These are phyloP conservation scores for Labia minor DNA, from an alignment of 2,888 invertebrate species.

Conservation along the genomic window DNA sequence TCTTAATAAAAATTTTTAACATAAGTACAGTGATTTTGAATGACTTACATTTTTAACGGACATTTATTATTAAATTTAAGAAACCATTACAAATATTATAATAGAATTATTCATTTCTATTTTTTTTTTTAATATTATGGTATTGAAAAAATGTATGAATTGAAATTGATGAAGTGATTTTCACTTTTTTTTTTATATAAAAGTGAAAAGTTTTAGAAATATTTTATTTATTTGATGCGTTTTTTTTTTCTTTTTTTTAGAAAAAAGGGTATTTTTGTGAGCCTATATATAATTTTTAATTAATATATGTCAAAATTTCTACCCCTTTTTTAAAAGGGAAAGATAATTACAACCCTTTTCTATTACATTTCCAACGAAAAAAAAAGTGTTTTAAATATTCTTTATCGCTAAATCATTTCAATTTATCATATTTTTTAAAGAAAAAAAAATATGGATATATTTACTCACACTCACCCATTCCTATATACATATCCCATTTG, in stretches of 20 bases:
- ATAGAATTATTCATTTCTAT: no score
- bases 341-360: slow-evolving; percentile 13
- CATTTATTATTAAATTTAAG: neutral
- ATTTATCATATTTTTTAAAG: slow-evolving; percentile 6
- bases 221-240: neutral
- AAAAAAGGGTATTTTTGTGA: neutral
- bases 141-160: neutral
- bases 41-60: neutral
- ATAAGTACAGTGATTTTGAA: neutral
- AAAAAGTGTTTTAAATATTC: slow-evolving; percentile 7
- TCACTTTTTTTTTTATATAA: neutral
- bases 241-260: no score
- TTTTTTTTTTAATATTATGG: neutral
- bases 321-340: slow-evolving; percentile 2
- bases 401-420: slow-evolving; percentile 13
- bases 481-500: neutral
- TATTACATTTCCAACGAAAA: neutral
- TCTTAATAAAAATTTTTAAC: no score
- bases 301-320: slow-evolving; percentile 3
- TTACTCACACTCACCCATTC: neutral
- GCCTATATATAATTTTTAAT: slow-evolving; percentile 5
- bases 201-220: neutral
- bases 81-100: neutral
- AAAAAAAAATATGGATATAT: neutral
- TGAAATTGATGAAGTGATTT: neutral